Conservation (phyloP, 2,888 invertebrate species). For the Ennomos fuscantarius region DNA sequence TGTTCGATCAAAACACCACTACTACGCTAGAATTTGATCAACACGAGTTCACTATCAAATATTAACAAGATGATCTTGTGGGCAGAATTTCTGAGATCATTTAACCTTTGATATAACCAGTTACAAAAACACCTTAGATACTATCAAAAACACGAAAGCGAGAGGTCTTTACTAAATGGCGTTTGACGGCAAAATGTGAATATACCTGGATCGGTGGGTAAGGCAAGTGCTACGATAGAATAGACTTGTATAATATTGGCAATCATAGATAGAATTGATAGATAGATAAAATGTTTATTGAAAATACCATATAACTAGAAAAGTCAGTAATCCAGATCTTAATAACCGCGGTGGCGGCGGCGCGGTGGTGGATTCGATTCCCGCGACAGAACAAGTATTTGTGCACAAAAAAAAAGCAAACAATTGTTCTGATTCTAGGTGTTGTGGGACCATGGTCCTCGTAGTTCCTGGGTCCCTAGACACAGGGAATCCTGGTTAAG, state of each 20-base stretch:
- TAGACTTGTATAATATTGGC: constrained; percentile 18
- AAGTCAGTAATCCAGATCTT: too few relatives aligned
- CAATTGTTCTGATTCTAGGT: too few relatives aligned
- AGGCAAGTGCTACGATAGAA: constrained; percentile 1
- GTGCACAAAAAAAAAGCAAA: too few relatives aligned
- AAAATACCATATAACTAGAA: too few relatives aligned
- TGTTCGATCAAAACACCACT: constrained; percentile 21
- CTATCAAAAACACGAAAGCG: neutral
- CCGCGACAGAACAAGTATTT: too few relatives aligned
- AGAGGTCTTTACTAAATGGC: constrained; percentile 12
- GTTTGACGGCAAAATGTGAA: constrained; percentile 3
- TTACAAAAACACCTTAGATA: constrained; percentile 3
- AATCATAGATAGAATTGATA: too few relatives aligned
- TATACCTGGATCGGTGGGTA: neutral
- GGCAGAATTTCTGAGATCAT: constrained; percentile 14
- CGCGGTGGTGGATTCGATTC: too few relatives aligned
- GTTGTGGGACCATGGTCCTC: too few relatives aligned
- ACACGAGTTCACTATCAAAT: constrained; percentile 5
- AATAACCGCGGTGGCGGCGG: too few relatives aligned
- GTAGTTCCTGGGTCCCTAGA: too few relatives aligned
- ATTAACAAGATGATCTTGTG: constrained; percentile 1
- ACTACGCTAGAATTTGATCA: constrained; percentile 1
- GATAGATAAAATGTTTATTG: too few relatives aligned
- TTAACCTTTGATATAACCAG: constrained; percentile 10
- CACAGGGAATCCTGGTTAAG: too few relatives aligned